phyloP scores from a whole-genome alignment of 1,140 invertebrate species.

The Lordiphosa clarofinis region DNA sequence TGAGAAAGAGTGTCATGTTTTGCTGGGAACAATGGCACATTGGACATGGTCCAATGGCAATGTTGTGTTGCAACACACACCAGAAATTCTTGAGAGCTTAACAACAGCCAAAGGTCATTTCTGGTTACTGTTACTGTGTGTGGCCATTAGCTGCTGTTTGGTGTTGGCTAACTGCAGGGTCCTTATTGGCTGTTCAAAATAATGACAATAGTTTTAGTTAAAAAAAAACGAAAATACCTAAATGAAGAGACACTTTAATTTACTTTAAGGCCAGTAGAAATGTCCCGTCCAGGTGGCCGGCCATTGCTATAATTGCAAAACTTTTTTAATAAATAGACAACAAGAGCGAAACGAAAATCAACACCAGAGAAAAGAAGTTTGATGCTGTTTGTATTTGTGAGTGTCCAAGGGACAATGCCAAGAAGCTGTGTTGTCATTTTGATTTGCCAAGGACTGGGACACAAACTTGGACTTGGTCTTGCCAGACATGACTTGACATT shows the following conservation, averaged over 20 bases:
- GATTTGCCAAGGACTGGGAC: constrained; percentile 43
- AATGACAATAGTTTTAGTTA: constrained; percentile 62
- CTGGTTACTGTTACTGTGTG: constrained; percentile 9
- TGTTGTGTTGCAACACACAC: constrained; percentile 24
- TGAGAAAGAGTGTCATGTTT: constrained; percentile 30
- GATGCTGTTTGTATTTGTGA: too few species aligned
- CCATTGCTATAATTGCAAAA: constrained; percentile 72
- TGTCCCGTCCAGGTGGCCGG: constrained; percentile 44
- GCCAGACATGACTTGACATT: constrained; percentile 56
- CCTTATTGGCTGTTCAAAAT: constrained; percentile 70
- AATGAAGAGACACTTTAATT: constrained; percentile 29
- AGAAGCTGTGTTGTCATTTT: constrained; percentile 55
- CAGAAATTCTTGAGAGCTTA: constrained; percentile 27
- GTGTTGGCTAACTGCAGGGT: constrained; percentile 27
- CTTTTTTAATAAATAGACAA: constrained; percentile 71
- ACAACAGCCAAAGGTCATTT: constrained; percentile 36
- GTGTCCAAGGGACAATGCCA: constrained; percentile 17
- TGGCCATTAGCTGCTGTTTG: constrained; percentile 50
- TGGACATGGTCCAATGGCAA: constrained; percentile 28
- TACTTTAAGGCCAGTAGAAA: constrained; percentile 18
- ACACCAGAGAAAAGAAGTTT: constrained; percentile 24
- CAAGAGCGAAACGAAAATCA: constrained; percentile 52
- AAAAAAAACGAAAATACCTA: background rate
- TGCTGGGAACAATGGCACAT: background rate
- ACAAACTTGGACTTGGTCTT: constrained; percentile 24